Conservation (phyloP, 2,797 vertebrate species). For the Saxicola maurus region DNA sequence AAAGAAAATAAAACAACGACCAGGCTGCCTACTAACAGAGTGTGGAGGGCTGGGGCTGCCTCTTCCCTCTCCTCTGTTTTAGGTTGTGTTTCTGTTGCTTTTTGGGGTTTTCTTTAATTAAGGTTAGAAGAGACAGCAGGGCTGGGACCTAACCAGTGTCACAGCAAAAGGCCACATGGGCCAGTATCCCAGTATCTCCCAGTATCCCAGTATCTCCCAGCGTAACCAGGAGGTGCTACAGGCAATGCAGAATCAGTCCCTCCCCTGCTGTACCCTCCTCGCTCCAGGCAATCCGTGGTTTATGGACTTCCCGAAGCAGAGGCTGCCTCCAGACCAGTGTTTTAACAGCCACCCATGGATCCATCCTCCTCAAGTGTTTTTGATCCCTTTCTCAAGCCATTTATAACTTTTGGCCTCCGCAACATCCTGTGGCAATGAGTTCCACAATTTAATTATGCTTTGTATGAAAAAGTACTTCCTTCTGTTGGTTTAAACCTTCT, state of each 20-base stretch:
- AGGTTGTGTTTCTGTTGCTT: not conserved
- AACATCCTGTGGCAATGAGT: constrained; percentile 56
- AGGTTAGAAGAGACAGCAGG: not conserved
- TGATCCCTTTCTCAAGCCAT: constrained; percentile 49
- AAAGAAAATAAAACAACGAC: constrained; percentile 75
- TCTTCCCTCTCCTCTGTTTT: not conserved
- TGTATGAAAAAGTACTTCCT: constrained; percentile 42
- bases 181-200: not conserved
- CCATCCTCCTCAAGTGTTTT: constrained; percentile 31
- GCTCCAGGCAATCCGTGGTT: not conserved
- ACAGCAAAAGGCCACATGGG: not conserved
- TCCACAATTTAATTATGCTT: constrained; percentile 52
- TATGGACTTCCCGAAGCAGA: constrained; percentile 48
- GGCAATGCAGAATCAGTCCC: not conserved
- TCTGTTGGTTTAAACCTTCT: constrained; percentile 22
- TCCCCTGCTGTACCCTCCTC: not conserved
- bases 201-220: not conserved
- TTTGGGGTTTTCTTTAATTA: not conserved
- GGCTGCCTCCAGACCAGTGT: constrained; percentile 32
- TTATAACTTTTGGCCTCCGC: constrained; percentile 57
- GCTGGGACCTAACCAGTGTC: not conserved
- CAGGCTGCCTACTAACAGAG: constrained; percentile 60
- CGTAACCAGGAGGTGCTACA: not conserved
- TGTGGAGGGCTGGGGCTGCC: constrained; percentile 22
- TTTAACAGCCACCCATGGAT: constrained; percentile 59